phyloP scores from a whole-genome alignment of 1,140 invertebrate genomes.

The Zeugodacus cucurbitae region DNA sequence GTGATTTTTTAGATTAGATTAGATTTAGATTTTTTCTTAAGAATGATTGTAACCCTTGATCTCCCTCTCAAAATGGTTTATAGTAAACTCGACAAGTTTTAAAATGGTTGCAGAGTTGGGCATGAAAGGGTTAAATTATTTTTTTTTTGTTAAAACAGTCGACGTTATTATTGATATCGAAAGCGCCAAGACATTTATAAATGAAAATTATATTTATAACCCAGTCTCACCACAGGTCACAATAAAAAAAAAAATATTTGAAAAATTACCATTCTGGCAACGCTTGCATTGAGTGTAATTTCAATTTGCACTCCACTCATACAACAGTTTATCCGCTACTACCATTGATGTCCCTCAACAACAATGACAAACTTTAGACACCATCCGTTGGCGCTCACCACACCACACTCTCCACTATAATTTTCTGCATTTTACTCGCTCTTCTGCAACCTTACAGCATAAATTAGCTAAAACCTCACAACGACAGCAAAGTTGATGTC shows the following conservation, averaged over 20 bases:
- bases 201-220: too few relatives aligned
- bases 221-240: too few relatives aligned
- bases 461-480: slow-evolving; percentile 27
- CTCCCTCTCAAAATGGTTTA: too few relatives aligned
- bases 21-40: too few relatives aligned
- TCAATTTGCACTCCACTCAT: not conserved
- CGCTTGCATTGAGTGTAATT: not conserved
- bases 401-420: not conserved
- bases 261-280: not conserved
- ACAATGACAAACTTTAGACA: slow-evolving; percentile 29
- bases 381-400: not conserved
- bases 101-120: too few relatives aligned
- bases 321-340: not conserved
- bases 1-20: too few relatives aligned
- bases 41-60: too few relatives aligned
- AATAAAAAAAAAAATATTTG: too few relatives aligned
- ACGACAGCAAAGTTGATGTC: not conserved
- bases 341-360: slow-evolving; percentile 27
- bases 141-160: too few relatives aligned
- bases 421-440: not conserved
- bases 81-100: not conserved
- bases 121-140: too few relatives aligned
- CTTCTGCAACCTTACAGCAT: slow-evolving; percentile 29
- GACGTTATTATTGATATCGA: too few relatives aligned
- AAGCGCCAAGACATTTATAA: too few relatives aligned